Evolutionary conservation across 2,888 invertebrate species (phyloP), one percentile per base, ranked within the genome.

Genomic region (Linnaemya vulpina): DNA sequence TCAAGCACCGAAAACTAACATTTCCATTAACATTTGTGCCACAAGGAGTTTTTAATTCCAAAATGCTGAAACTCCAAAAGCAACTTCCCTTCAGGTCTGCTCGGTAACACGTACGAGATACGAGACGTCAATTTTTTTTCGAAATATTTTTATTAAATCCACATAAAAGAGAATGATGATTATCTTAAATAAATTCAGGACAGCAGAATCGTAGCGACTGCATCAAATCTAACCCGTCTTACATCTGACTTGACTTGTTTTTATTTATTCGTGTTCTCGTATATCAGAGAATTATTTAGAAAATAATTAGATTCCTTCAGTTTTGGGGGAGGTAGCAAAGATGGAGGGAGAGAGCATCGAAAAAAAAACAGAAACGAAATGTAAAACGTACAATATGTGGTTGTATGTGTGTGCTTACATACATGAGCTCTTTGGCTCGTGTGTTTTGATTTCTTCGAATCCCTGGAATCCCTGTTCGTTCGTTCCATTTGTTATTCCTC

Each of bases 301-400:
- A 78, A 71, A 63, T 78, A 78, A 78, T 71, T 78, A 78, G 43
- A 55, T 55, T 78, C 43, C 46, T 71, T 53, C 70, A 53, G 35
- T 35, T 71, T 63, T 13, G 35, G 11, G 22, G 60, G 60, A 25
- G 3, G 30, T 30, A 30, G 30, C 77, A 77, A 77, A 51, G 49
- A 22, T 30, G 43, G 53, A 43, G 43, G 40, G 49, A 22, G 43
- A 35, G 53, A 43, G 43, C 35, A 55, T 35, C 20, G 43, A 30
- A 15, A 5, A 30, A 22, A 30, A 43, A 65, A 13, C 9, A 22
- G 43, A 43, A 65, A 13, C 9, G 13, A 30, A 58, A 58, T 9
- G 35, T 1, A 46, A 60, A 49, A 49, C 13, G 13, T 10, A 22
- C 30, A 60, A 25, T 13, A 11, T 60, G 43, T 13, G 7, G 11